Conservation (phyloP, 1,140 invertebrate genomes). For the Monochamus saltuarius region DNA sequence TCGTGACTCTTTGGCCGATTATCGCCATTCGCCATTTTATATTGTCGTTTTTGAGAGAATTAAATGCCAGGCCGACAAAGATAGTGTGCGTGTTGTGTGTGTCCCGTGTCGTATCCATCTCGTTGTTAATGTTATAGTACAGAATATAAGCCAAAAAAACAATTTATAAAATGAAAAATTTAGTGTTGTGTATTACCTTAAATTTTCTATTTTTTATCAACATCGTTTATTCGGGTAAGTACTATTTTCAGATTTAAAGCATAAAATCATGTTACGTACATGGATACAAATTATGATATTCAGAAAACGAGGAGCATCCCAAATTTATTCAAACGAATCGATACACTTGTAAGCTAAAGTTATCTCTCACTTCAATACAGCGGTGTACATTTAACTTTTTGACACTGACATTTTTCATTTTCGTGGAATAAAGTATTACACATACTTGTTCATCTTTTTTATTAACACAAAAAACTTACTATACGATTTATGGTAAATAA, state of each 20-base stretch:
- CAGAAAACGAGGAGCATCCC: too few relatives aligned
- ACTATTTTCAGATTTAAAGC: slow-evolving; percentile 2
- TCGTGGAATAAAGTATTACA: too few relatives aligned
- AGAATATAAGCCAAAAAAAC: slow-evolving; percentile 15
- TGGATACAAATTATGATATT: too few relatives aligned
- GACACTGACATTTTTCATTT: too few relatives aligned
- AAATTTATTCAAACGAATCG: too few relatives aligned
- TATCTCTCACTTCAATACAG: too few relatives aligned
- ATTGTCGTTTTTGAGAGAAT: slow-evolving; percentile 19
- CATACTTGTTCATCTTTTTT: too few relatives aligned
- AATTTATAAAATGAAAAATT: slow-evolving; percentile 25
- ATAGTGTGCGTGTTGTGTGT: slow-evolving; percentile 24
- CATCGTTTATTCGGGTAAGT: slow-evolving; percentile 18
- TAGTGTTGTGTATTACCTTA: slow-evolving; percentile 21
- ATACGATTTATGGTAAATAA: too few relatives aligned
- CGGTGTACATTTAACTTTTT: too few relatives aligned
- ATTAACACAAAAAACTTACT: too few relatives aligned
- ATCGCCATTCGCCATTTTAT: slow-evolving; percentile 27
- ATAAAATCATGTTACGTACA: too few relatives aligned
- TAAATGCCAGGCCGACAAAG: slow-evolving; percentile 17
- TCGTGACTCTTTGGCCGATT: slow-evolving; percentile 23
- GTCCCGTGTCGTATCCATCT: slow-evolving; percentile 6
- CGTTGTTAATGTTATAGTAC: slow-evolving; percentile 24
- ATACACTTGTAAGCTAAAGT: too few relatives aligned
- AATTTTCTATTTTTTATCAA: slow-evolving; percentile 22